Conservation (phyloP, 1,140 invertebrate species). For the Hycleus phaleratus region DNA sequence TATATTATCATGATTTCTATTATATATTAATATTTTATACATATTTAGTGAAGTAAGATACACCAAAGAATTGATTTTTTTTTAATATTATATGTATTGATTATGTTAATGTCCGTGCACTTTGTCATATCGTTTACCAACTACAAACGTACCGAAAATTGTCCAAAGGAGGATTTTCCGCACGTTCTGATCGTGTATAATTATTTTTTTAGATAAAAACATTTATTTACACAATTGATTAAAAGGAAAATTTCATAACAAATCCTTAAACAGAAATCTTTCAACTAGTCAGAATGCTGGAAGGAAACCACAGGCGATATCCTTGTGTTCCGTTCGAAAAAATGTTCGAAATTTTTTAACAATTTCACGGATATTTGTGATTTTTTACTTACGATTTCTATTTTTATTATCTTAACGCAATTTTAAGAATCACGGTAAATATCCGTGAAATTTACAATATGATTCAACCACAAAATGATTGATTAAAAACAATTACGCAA, state of each 20-base stretch:
- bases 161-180: neutral
- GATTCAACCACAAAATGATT: constrained; percentile 12
- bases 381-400: too few species aligned
- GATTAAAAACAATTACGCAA: constrained; percentile 11
- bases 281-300: constrained; percentile 31
- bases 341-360: neutral
- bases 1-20: constrained; percentile 21
- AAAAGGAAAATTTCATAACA: constrained; percentile 3
- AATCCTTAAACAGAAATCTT: constrained; percentile 21
- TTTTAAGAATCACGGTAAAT: neutral
- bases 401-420: too few species aligned
- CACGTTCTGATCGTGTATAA: constrained; percentile 9
- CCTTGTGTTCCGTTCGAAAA: constrained; percentile 8
- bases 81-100: constrained; percentile 15
- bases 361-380: neutral
- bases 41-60: constrained; percentile 32
- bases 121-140: constrained; percentile 32
- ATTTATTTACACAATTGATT: constrained; percentile 11
- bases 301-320: constrained; percentile 20
- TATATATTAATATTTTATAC: constrained; percentile 35
- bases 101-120: constrained; percentile 32
- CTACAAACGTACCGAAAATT: constrained; percentile 16
- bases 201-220: constrained; percentile 17
- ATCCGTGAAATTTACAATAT: constrained; percentile 8
- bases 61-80: constrained; percentile 38